A percentile compares a stretch with the other conserved stretches of the same genome.
These are phyloP conservation scores for Linyphia triangularis DNA, from an alignment of 2,888 invertebrate species.

Conservation along the genomic window DNA sequence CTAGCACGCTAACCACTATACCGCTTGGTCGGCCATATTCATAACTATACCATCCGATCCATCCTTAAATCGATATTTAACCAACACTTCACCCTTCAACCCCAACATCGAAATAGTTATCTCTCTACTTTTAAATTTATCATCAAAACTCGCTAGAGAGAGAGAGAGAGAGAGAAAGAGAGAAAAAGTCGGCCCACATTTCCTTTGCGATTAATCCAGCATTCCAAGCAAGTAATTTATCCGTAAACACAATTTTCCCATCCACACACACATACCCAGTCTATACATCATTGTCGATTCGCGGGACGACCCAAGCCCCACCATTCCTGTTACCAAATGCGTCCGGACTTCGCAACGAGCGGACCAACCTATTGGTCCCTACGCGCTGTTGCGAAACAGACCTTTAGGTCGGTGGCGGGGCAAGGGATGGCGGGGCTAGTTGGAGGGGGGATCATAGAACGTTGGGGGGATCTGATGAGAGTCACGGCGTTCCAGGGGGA, in stretches of 20 bases:
- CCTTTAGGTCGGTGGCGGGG: slow-evolving; percentile 11
- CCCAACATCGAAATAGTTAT: too few relatives aligned
- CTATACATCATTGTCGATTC: slow-evolving; percentile 65
- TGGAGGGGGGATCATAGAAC: not conserved
- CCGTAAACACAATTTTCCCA: slow-evolving; percentile 66
- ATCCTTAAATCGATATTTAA: too few relatives aligned
- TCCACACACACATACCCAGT: not conserved
- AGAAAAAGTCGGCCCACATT: not conserved
- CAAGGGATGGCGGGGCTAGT: not conserved
- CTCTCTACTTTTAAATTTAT: too few relatives aligned
- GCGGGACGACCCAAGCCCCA: not conserved
- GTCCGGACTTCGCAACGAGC: slow-evolving; percentile 41
- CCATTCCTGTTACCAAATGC: slow-evolving; percentile 8
- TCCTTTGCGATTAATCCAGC: slow-evolving; percentile 60
- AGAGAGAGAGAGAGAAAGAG: not conserved
- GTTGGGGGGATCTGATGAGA: slow-evolving; percentile 60
- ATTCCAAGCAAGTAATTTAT: slow-evolving; percentile 64
- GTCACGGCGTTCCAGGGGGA: slow-evolving; percentile 57
- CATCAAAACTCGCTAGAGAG: too few relatives aligned
- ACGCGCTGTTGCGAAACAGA: slow-evolving; percentile 66
- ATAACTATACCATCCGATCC: too few relatives aligned
- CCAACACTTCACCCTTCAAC: too few relatives aligned
- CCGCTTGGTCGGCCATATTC: too few relatives aligned
- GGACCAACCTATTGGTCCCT: slow-evolving; percentile 61
- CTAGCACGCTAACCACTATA: too few relatives aligned